Percentiles rank a stretch among this genome's conserved stretches.
phyloP scores from a whole-genome alignment of 2,888 invertebrate genomes.

The Himalopsyche japonica region DNA sequence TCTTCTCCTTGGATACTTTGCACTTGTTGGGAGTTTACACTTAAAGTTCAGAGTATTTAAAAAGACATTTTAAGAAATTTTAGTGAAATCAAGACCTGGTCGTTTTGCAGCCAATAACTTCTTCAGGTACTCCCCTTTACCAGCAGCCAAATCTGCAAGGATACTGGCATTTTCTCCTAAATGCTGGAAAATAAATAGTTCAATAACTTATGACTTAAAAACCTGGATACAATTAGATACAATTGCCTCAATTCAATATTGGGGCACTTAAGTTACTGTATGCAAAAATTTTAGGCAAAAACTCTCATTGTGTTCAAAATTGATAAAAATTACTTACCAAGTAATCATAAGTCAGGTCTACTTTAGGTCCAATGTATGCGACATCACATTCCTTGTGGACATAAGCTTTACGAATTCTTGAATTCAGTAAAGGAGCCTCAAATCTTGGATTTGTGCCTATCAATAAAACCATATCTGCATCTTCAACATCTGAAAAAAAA shows the following conservation, averaged over 20 bases:
- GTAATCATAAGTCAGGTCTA: constrained; percentile 93
- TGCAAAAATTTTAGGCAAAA: not conserved
- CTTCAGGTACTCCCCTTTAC: constrained; percentile 70
- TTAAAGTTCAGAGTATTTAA: not conserved
- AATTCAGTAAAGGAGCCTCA: constrained; percentile 95
- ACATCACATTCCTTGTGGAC: constrained; percentile 90
- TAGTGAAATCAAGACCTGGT: constrained; percentile 54
- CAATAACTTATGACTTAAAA: not conserved
- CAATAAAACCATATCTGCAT: constrained; percentile 88
- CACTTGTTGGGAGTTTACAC: no score
- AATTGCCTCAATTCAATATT: not conserved
- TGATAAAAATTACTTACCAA: constrained; percentile 42
- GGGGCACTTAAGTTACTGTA: not conserved
- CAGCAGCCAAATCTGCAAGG: constrained; percentile 74
- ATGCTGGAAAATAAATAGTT: constrained; percentile 59
- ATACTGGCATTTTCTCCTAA: constrained; percentile 79
- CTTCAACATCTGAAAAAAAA: constrained; percentile 72
- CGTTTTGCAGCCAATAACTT: constrained; percentile 77
- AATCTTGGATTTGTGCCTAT: constrained; percentile 97
- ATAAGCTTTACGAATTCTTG: constrained; percentile 92
- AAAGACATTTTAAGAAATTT: not conserved
- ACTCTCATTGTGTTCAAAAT: not conserved
- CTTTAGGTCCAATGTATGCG: constrained; percentile 85
- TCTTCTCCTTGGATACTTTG: no score
- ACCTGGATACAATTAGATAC: no score